Base-by-base conservation (phyloP, 2,797 vertebrate species). In the Apogon talboti region DNA sequence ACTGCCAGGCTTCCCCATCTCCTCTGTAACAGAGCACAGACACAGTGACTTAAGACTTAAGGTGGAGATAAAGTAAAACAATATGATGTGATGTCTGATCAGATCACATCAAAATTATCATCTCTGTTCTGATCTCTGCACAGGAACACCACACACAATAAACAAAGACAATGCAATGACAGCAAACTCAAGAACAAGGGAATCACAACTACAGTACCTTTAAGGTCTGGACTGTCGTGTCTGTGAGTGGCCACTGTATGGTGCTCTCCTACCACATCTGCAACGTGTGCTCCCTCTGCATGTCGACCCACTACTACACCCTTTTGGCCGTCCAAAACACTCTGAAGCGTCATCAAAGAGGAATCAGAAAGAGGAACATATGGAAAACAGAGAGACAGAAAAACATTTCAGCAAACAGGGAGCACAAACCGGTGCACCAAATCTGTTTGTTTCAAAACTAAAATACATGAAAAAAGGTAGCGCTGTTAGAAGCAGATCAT, bases 1-100 rank as follows among this genome's bases (percentile, higher is more conserved):
- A 87, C 95, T 96, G 80, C 93, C 95, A 62, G 91, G 87, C 77
- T 98, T 98, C 37, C 92, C 91, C 89, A 96, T 92, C 58, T 97
- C 96, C 89, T 95, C 87, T 88, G 89, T 80, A 74, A 76, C 40
- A 76, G 16, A 80, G 59, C 13, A 82, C 10, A 64, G n/a, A 11
- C 1, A 62, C 41, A 7, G 9, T 11, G 11, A 71, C 5, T 57
- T 38, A 45, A 28, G 11, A 3, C 4, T 1, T 37, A 0, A 6
- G 3, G 11, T 2, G 33, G 14, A 51, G 24, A 40, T n/a, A 35
- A 35, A 35, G 33, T 50, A 15, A 70, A 61, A 37, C 3, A 41
- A 8, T 24, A 28, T 35, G 7, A 24, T 6, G 21, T 16, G 4
- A 16, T 63, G 11, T 19, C 3, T 7, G 12, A 38, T 37, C 1